Base-by-base conservation (phyloP, 2,888 invertebrate species). In the Drosophila peninsularis region DNA sequence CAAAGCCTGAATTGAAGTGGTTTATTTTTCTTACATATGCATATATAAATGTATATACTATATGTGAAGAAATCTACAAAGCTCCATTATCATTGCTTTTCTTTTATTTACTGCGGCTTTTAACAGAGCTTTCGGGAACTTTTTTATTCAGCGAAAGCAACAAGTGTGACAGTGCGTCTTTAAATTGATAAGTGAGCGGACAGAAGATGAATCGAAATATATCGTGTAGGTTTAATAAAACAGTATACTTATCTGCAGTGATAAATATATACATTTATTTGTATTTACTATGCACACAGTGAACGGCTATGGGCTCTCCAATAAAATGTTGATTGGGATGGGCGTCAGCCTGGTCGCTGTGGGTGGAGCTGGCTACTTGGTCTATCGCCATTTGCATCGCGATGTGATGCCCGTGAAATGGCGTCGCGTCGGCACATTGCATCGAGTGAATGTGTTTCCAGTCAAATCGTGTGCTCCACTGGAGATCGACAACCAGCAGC, bases 381-480 rank as follows among this genome's bases (percentile, higher is more conserved):
- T 82, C 11, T 89, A 86, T 41, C 90, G 83, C 19, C 82, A 82
- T 34, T 55, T 76, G 3, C 84, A 83, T 30, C 82, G 85, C 3
- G 91, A 91, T 63, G 17, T 71, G 0, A 86, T 90, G 69, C 91
- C 91, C 0, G 21, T 91, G n/a, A 89, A 90, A 63, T 92, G 91
- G 91, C 88, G 87, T 19, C 82, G 90, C 2, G 76, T 92, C 4
- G 91, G 91, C 9, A 88, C 76, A 1, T 41, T 92, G 34, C 74
- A 90, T 13, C 75, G 82, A 36, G 65, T 92, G 2, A 79, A 88
- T 41, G 45, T 91, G n/a, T 91, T 89, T 53, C 92, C 91, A 0
- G 74, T 92, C 0, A 92, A 92, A 50, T 92, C 92, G 2, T 90
- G 91, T 65, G 91, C 80, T 17, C 86, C 86, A 0, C 62, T 92